Base-by-base conservation (phyloP, 2,113 vertebrate species). In the Rynchops niger region DNA sequence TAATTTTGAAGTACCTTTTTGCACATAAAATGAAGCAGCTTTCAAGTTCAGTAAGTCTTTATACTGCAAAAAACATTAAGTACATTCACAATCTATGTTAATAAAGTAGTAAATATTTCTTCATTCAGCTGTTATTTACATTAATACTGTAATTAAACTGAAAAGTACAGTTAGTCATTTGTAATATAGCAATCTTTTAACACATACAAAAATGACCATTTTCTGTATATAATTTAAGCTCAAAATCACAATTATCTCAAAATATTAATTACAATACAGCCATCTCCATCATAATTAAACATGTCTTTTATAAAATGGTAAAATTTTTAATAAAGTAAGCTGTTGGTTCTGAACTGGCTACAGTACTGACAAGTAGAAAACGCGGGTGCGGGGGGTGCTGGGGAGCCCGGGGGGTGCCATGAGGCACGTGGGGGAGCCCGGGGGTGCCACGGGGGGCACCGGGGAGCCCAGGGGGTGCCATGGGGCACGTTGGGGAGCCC, bases 71-170 rank as follows among this genome's bases (percentile, higher is more conserved):
- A 96, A 99, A 98, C 98, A 98, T 98, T 95, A 98, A 99, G 98
- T 99, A 99, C 99, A 99, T 99, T 99, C 99, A 99, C 99, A 98
- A 99, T 98, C 98, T 99, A 99, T 98, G 98, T 99, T 99, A 98
- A 98, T 99, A 98, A 98, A 98, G 98, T 99, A 98, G 98, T 98
- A 98, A 98, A 98, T 98, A 98, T 95, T 97, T 98, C 98, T 98
- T 98, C 99, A 99, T 99, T 99, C 99, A 99, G 98, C 98, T 98
- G 98, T 99, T 99, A 99, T 99, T 98, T 99, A 99, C 99, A 99
- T 98, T 96, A 98, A 98, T 98, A 98, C 98, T 95, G 97, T 98
- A 98, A 89, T 98, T 97, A 96, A 98, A 98, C 98, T 98, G 97
- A 98, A 98, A 98, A 99, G 98, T 98, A 99, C 98, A 98, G 98